These are phyloP conservation scores for Xanthorhoe designata DNA, from an alignment of 2,888 invertebrate genomes.

Conservation along the genomic window DNA sequence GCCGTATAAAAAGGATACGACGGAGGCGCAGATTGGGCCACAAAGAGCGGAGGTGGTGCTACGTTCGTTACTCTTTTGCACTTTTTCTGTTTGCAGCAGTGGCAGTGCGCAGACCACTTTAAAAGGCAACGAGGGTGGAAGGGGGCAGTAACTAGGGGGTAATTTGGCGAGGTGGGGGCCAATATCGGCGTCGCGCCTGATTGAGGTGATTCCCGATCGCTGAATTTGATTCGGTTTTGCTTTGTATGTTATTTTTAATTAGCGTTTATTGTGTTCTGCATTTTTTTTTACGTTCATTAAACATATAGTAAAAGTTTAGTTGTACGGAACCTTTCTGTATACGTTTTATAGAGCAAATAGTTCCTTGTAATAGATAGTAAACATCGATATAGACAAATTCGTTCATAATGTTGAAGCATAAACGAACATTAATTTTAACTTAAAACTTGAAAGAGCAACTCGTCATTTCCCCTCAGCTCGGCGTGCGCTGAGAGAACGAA, in stretches of 20 bases:
- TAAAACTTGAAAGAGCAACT: slow-evolving; percentile 6
- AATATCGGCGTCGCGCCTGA: slow-evolving; percentile 83
- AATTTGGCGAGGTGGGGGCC: slow-evolving; percentile 83
- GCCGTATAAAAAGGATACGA: slow-evolving; percentile 80
- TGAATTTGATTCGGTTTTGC: slow-evolving; percentile 74
- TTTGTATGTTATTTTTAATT: slow-evolving; percentile 68
- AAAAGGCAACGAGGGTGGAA: slow-evolving; percentile 80
- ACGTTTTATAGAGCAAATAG: neutral
- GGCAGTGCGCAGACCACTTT: slow-evolving; percentile 85
- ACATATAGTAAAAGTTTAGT: neutral
- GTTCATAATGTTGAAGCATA: neutral
- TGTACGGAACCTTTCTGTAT: neutral
- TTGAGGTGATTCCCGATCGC: slow-evolving; percentile 81
- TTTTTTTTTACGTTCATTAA: neutral
- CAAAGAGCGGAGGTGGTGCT: slow-evolving; percentile 84
- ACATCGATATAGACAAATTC: neutral
- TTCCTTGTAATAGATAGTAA: neutral
- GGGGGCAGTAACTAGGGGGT: slow-evolving; percentile 83
- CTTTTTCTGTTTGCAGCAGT: slow-evolving; percentile 84
- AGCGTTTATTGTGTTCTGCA: slow-evolving; percentile 52
- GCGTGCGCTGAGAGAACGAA: slow-evolving; percentile 32
- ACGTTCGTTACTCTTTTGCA: slow-evolving; percentile 77
- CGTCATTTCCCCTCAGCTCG: slow-evolving; percentile 10
- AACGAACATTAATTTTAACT: slow-evolving; percentile 2
- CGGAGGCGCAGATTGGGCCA: slow-evolving; percentile 83